phyloP scores from a whole-genome alignment of 2,888 invertebrate genomes.

The Netelia fuscicornis region DNA sequence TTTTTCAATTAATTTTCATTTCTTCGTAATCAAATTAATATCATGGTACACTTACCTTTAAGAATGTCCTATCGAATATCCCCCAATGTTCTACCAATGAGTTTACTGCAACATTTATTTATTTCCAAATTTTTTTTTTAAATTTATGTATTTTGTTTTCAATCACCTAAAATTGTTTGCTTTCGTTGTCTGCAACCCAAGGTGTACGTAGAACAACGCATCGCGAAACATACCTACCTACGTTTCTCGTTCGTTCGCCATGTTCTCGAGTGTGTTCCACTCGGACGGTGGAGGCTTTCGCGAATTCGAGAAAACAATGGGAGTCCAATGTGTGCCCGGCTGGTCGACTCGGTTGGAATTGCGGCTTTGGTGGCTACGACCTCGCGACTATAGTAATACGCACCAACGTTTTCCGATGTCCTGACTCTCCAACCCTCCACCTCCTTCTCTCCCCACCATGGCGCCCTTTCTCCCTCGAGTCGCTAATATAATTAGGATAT shows the following conservation, averaged over 20 bases:
- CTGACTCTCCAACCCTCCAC: too few species aligned
- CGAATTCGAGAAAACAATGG: constrained; percentile 65
- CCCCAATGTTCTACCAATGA: not conserved
- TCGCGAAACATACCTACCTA: constrained; percentile 1
- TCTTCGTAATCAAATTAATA: too few species aligned
- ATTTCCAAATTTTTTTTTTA: constrained; percentile 1
- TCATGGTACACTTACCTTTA: too few species aligned
- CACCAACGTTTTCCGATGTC: constrained; percentile 57
- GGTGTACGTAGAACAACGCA: too few species aligned
- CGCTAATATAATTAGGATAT: constrained; percentile 81
- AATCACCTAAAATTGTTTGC: not conserved
- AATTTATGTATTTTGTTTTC: not conserved
- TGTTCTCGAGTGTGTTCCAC: constrained; percentile 34
- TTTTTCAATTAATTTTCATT: too few species aligned
- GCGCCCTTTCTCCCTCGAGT: constrained; percentile 30
- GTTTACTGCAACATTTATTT: not conserved
- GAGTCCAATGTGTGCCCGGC: constrained; percentile 29
- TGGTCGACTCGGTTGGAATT: constrained; percentile 46
- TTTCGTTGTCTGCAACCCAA: not conserved
- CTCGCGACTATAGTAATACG: constrained; percentile 19
- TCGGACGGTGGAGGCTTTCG: constrained; percentile 17
- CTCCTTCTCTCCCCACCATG: not conserved
- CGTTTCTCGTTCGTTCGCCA: constrained; percentile 32
- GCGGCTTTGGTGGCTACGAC: constrained; percentile 55
- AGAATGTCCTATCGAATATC: too few species aligned